These are phyloP conservation scores for Arge pagana DNA, from an alignment of 2,888 invertebrate species.

Conservation along the genomic window DNA sequence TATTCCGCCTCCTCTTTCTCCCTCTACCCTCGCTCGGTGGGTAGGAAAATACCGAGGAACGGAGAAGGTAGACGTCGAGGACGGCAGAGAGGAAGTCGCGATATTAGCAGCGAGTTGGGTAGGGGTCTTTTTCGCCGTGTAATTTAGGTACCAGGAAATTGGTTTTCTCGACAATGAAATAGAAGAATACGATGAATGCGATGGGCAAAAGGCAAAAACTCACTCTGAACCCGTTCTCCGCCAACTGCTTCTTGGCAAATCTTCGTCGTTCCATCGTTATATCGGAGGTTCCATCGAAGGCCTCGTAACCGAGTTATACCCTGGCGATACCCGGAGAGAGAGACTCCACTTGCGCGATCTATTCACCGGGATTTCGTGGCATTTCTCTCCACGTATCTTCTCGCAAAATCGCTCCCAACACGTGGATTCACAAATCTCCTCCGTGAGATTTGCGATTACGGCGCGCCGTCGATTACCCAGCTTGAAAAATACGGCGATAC, in stretches of 20 bases:
- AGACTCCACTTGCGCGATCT: not conserved
- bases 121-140: conserved; percentile 53
- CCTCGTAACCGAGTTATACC: no score
- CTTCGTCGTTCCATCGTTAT: not conserved
- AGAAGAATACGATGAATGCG: conserved; percentile 54
- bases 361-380: not conserved
- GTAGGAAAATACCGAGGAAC: no score
- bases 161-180: conserved; percentile 60
- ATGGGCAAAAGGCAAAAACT: conserved; percentile 21
- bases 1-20: no score
- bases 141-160: conserved; percentile 59
- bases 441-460: no score
- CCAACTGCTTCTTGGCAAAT: not conserved
- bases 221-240: conserved; percentile 23
- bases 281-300: not conserved
- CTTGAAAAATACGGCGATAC: not conserved
- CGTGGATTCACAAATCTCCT: no score
- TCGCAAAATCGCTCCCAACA: no score
- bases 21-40: no score
- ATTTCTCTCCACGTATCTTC: no score
- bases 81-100: conserved; percentile 48
- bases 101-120: conserved; percentile 48
- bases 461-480: no score
- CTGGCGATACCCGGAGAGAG: no score
- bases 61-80: not conserved